Conservation (phyloP, 2,797 vertebrate species). For the Tauraco hartlaubi region DNA sequence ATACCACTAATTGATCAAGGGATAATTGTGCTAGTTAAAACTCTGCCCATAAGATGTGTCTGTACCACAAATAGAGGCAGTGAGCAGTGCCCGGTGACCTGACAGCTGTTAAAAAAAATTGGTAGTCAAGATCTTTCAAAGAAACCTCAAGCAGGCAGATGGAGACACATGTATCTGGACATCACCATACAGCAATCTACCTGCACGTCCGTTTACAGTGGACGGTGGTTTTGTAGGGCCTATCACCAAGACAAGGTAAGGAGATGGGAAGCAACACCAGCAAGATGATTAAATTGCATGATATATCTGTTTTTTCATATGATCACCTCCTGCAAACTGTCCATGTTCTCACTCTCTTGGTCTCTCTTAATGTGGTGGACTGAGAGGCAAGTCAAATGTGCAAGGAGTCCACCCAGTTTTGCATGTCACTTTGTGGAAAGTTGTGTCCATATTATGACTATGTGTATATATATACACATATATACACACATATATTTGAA, state of each 20-base stretch:
- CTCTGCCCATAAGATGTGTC: background rate
- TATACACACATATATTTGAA: background rate
- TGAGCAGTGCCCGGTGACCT: background rate
- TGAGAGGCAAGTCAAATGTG: background rate
- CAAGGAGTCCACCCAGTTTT: background rate
- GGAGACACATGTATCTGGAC: background rate
- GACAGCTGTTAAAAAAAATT: background rate
- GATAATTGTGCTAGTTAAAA: background rate
- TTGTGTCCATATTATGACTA: background rate
- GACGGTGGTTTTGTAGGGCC: accelerated
- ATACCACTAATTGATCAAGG: background rate
- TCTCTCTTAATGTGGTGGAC: background rate
- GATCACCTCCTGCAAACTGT: background rate
- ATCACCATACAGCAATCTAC: accelerated
- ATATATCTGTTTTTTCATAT: background rate
- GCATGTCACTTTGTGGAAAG: background rate
- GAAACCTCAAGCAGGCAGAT: background rate
- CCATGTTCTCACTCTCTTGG: background rate
- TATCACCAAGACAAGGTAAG: background rate
- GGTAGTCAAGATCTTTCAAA: background rate
- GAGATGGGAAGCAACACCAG: background rate
- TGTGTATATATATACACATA: accelerated
- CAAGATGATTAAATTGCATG: background rate
- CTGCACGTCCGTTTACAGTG: background rate
- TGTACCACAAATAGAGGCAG: background rate